Evolutionary conservation across 2,888 invertebrate genomes (phyloP).

Genomic region (Tetrapedia diversipes): DNA sequence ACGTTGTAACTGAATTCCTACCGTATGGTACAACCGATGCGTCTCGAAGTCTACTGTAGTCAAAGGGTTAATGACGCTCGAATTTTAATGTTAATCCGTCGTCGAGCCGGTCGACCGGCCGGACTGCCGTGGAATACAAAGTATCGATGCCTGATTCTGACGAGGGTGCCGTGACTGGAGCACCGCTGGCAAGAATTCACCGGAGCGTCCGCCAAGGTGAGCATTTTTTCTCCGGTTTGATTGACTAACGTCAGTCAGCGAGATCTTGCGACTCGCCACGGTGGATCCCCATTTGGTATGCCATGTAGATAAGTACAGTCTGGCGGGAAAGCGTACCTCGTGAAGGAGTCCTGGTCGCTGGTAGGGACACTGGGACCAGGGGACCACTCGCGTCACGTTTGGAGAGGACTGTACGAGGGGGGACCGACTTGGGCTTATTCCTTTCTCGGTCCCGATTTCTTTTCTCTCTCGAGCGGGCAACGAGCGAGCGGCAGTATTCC

Average conservation of each 20-base stretch:
- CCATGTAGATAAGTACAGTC: slow-evolving; percentile 81
- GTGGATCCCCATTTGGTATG: slow-evolving; percentile 80
- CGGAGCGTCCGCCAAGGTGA: slow-evolving; percentile 78
- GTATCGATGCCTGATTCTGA: slow-evolving; percentile 42
- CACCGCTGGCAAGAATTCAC: slow-evolving; percentile 75
- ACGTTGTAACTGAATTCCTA: too few relatives aligned
- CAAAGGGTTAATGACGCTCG: slow-evolving; percentile 52
- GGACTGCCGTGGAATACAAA: slow-evolving; percentile 48
- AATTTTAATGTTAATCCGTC: slow-evolving; percentile 54
- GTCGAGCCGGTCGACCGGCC: slow-evolving; percentile 2
- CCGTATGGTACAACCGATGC: too few relatives aligned
- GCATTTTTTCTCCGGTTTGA: slow-evolving; percentile 79
- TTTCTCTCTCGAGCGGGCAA: slow-evolving; percentile 33
- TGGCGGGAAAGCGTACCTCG: slow-evolving; percentile 26
- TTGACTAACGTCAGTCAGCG: slow-evolving; percentile 81
- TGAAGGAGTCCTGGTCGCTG: too few relatives aligned
- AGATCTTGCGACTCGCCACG: slow-evolving; percentile 74
- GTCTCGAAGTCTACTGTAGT: too few relatives aligned
- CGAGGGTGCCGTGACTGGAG: slow-evolving; percentile 60
- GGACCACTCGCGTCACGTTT: neutral
- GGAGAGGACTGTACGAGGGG: slow-evolving; percentile 54
- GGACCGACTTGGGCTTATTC: slow-evolving; percentile 46
- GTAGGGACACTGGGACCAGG: neutral
- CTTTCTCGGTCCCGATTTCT: slow-evolving; percentile 56
- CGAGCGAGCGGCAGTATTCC: slow-evolving; percentile 50